phyloP scores from a whole-genome alignment of 2,113 vertebrate species.

The Hemiprocne comata region DNA sequence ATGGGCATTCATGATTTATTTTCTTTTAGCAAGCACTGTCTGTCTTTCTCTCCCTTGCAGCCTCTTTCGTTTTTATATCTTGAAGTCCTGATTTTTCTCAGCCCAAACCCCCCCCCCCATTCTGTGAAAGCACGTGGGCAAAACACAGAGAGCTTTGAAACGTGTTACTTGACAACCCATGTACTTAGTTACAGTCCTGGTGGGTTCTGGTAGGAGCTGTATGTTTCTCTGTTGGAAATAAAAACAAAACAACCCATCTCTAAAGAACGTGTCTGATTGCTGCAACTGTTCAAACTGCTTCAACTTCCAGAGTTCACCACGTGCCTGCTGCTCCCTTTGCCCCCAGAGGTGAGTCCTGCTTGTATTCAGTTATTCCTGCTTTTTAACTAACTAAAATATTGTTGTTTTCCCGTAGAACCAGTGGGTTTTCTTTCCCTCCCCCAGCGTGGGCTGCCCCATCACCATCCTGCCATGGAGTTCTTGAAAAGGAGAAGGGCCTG shows the following conservation, averaged over 20 bases:
- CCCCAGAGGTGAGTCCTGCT: not conserved
- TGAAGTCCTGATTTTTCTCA: not conserved
- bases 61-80: not conserved
- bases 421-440: not conserved
- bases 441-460: not conserved
- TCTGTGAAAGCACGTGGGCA: not conserved
- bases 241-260: not conserved
- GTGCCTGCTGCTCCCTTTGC: not conserved
- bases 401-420: not conserved
- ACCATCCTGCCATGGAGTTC: fast-evolving
- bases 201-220: not conserved
- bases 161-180: not conserved
- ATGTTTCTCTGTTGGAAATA: conserved; percentile 18
- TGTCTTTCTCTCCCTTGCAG: not conserved
- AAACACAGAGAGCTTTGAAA: not conserved
- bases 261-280: not conserved
- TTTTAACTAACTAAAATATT: not conserved
- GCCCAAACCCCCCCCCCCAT: not conserved
- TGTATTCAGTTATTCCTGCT: not conserved
- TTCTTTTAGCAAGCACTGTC: not conserved
- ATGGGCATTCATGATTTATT: not conserved
- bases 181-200: not conserved
- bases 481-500: not conserved
- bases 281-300: not conserved
- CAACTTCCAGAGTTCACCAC: not conserved